phyloP scores from a whole-genome alignment of 2,113 vertebrate genomes.

The Ageneiosus marmoratus region DNA sequence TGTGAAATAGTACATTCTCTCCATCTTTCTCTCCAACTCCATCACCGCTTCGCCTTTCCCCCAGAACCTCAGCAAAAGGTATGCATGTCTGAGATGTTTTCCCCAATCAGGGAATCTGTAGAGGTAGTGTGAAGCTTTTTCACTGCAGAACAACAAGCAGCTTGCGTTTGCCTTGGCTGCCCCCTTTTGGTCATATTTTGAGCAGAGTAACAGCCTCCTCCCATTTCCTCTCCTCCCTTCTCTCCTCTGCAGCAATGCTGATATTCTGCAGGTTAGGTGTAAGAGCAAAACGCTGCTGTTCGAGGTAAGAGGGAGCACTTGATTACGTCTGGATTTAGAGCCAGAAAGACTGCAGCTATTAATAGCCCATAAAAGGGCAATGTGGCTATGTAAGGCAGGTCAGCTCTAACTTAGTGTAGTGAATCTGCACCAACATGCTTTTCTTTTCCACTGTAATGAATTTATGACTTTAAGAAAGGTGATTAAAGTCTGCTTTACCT shows the following conservation, averaged over 20 bases:
- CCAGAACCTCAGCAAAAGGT: conserved; percentile 57
- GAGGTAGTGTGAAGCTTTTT: conserved; percentile 60
- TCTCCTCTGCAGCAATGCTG: conserved; percentile 12
- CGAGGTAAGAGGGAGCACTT: conserved; percentile 7
- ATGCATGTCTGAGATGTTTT: conserved; percentile 70
- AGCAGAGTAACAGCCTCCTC: conserved; percentile 53
- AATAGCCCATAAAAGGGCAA: conserved; percentile 51
- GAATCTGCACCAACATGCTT: neutral
- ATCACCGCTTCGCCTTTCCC: neutral
- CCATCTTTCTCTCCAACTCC: conserved; percentile 36
- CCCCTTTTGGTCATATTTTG: conserved; percentile 75
- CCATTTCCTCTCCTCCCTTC: conserved; percentile 8
- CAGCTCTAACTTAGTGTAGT: conserved; percentile 30
- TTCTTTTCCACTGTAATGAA: neutral
- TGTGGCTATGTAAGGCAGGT: conserved; percentile 55
- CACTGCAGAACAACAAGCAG: conserved; percentile 31
- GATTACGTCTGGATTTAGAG: conserved; percentile 28
- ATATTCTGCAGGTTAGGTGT: neutral
- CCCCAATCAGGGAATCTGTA: conserved; percentile 65
- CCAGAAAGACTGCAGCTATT: conserved; percentile 47
- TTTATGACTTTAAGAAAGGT: neutral
- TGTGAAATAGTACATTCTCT: conserved; percentile 57
- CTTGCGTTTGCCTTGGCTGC: conserved; percentile 73
- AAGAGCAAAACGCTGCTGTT: neutral
- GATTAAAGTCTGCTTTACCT: neutral